Base-by-base conservation (phyloP, 2,797 vertebrate genomes). In the Craterocephalus amniculus region DNA sequence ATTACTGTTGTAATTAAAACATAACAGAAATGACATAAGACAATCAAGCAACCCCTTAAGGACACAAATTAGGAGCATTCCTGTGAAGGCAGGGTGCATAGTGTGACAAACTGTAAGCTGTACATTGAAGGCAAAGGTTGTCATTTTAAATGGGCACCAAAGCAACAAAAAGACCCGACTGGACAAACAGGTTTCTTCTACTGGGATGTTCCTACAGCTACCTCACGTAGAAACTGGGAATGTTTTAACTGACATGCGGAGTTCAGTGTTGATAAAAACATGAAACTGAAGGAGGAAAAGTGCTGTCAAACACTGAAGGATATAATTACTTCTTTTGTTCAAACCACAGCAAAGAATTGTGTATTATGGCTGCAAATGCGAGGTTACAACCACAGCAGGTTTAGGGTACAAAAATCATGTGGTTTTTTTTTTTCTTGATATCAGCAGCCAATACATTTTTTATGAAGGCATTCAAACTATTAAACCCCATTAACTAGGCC, bases 181-280 rank as follows among this genome's bases (percentile, higher is more conserved):
- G 62, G 74, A 84, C 63, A 71, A 77, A 63, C 58, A 66, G 58
- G 54, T 78, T 84, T 81, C 78, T 73, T 79, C 82, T 43, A 67
- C 67, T 72, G 83, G 74, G 43, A 70, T 9, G 69, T 79, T 79
- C 79, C 81, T 88, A 86, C 83, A 78, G 67, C 76, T 79, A 84
- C 75, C 63, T 80, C 63, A 78, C 67, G 76, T 82, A 90, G 83
- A 90, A 87, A 85, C 65, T 56, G 85, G 93, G 93, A 95, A 95
- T 94, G 93, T 94, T 87, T 89, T 60, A 88, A 80, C 82, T 24
- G 48, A 87, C 81, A 78, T 81, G 79, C 24, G 56, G 78, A 76
- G 75, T 77, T 82, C 61, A 84, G 78, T 29, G 36, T 71, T 79
- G 74, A 60, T 59, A 64, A 77, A 84, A 84, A 80, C 2, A 62